Base-by-base conservation (phyloP, 2,797 vertebrate genomes). In the Neomorphus geoffroyi region DNA sequence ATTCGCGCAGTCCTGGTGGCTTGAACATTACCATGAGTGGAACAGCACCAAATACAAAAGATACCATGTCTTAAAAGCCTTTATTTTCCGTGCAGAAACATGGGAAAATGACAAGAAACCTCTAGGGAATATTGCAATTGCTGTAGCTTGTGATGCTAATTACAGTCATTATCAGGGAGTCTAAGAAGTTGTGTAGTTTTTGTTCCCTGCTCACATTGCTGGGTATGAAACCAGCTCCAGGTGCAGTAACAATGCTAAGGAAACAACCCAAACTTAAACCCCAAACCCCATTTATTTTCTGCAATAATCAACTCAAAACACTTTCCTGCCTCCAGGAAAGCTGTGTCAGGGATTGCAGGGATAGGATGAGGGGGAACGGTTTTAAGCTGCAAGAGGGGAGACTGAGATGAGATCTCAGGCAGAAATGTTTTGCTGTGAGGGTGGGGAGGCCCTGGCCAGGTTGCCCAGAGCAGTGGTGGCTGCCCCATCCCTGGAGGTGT, bases 81-180 rank as follows among this genome's bases (percentile, higher is more conserved):
- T 83, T 86, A 37, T 90, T 91, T 90, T 72, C 82, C 72, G 54
- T 24, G 28, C 67, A 88, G 80, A 67, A 66, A 80, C 70, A 57
- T 8, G 81, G 39, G 86, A 80, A 53, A 56, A 61, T 84, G 93
- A 95, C 92, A 90, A 82, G 85, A 96, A 96, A 78, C 79, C 95
- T 96, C 87, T 60, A 81, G 93, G 92, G 96, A 95, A 73, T 94
- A 87, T 23, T 37, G 41, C 72, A 54, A 80, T 94, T 97, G 95
- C 90, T 82, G 81, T 70, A 94, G 93, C 86, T 97, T 96, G 88
- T 92, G 83, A 97, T 97, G 95, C 93, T 97, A 97, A 97, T 96
- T 97, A 92, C 92, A 94, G 93, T 77, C 93, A 95, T 97, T 96
- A 96, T 80, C 82, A 58, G 74, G 88, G 48, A 95, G 57, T 37